Conservation (phyloP, 2,113 vertebrate species). For the Catharus minimus region DNA sequence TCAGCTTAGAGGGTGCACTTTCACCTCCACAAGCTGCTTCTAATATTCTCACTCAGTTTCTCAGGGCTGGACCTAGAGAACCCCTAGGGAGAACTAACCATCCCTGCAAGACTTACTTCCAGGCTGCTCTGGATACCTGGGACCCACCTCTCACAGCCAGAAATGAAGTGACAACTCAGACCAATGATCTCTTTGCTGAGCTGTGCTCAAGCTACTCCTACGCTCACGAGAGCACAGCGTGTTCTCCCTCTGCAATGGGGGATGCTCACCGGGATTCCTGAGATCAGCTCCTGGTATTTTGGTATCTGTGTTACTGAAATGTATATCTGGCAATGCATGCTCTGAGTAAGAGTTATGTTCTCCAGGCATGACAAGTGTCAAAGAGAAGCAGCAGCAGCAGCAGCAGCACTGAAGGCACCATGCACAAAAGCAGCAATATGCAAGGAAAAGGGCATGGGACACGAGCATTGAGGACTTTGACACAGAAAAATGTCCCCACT, state of each 20-base stretch:
- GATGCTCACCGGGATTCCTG: not conserved
- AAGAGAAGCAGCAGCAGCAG: conserved; percentile 50
- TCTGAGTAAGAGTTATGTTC: conserved; percentile 27
- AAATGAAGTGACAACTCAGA: not conserved
- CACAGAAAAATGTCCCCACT: conserved; percentile 38
- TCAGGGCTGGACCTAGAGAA: not conserved
- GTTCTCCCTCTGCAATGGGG: not conserved
- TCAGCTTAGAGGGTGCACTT: not conserved
- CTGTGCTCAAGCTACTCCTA: conserved; percentile 1
- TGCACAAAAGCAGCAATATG: conserved; percentile 69
- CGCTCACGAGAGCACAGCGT: not conserved
- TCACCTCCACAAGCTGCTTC: not conserved
- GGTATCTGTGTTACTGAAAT: not conserved
- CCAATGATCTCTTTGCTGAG: not conserved
- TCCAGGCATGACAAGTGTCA: conserved; percentile 52
- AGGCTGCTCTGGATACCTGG: not conserved
- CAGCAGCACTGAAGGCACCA: conserved; percentile 62
- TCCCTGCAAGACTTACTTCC: not conserved
- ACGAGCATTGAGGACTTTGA: conserved; percentile 49
- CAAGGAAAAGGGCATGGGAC: conserved; percentile 52
- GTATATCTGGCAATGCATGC: conserved; percentile 20
- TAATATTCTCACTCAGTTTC: not conserved
- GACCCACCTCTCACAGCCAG: not conserved
- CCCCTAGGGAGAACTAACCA: not conserved
- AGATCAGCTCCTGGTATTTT: not conserved